Evolutionary conservation across 2,888 invertebrate species (phyloP), one percentile per base, ranked within the genome.

Genomic region (Sinodicranocentrus sp.): DNA sequence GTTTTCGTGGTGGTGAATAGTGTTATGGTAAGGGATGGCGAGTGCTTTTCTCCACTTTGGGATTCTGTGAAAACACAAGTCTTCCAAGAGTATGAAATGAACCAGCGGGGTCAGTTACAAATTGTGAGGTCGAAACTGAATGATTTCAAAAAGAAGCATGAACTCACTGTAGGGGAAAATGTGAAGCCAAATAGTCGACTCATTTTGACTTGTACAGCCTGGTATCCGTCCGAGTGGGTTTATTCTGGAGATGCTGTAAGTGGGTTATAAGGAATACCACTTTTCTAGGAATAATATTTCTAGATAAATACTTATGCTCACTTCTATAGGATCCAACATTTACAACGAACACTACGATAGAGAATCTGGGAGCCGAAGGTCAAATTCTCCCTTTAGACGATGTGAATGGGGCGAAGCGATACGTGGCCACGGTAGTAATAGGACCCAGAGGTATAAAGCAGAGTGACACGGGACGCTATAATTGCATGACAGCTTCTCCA

Each of bases 111-210:
- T 19, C 75, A 78, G 65, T 63, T 75, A 48, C 71, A 65, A n/a
- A 65, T 82, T 25, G 85, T 85, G 15, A 76, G 85, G 1, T n/a
- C 67, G 2, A 84, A 75, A 67, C 48, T 87, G 68, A 70, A 54
- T 2, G 83, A 86, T n/a, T 68, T 84, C 17, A 85, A 82, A 63
- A 79, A 82, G 25, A 78, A 83, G 26, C 82, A 79, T 0, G 85
- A 88, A 3, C 77, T 88, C 17, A 79, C 86, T 21, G 83, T 88
- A 6, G 88, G 88, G 5, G 85, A 86, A 48, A 86, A 88, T 77
- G 63, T 86, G 3, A 70, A 77, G 28, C 23, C 25, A 17, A 84
- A 79, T 21, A 85, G 82, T 25, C 78, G 85, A 13, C 44, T 88
- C 8, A 82, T 87, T 15, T 76, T 88, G 39, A 84, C 84, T 1